Base-by-base conservation (phyloP, 2,113 vertebrate species). In the Morone chrysops region DNA sequence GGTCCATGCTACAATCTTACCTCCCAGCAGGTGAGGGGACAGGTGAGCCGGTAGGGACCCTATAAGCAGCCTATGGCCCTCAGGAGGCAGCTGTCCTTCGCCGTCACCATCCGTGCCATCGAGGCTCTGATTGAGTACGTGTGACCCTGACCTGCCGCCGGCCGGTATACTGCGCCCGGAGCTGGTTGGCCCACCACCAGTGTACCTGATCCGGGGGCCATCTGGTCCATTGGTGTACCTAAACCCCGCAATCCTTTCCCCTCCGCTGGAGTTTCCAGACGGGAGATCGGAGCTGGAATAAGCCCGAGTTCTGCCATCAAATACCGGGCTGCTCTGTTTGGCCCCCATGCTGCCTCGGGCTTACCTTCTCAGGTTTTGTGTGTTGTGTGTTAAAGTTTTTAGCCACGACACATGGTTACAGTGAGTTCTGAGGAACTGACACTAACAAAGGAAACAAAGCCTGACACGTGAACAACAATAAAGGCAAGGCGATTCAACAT, bases 11-110 rank as follows among this genome's bases (percentile, higher is more conserved):
- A 8, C 45, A 38, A 2, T 77, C 95, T 96, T 97, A 98, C 98
- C 98, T 96, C 96, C 97, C 75, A 99, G 96, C 92, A 98, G 91
- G 93, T 96, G 97, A 83, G 97, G 96, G 31, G 97, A 97, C 78
- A 99, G 96, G 92, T 98, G 97, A 13, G 96, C 95, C 6, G 97
- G 98, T 43, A 99, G 91, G 2, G 97, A 98, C 56, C 98, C 98
- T 81, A 99, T 97, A 10, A 98, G 93, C 2, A 99, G 93, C 81
- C 97, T 95, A 91, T 97, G 97, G 67, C 94, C 95, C 18, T 96
- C 94, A 3, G 94, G 90, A 69, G 95, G 80, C 78, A 93, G 71
- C 81, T 81, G 79, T 72, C 51, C 86, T 17, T 93, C 93, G 20
- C 92, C 91, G 40, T 94, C 94, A 2, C 88, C 92, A 72, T 93